Evolutionary conservation across 2,888 invertebrate genomes (phyloP), one percentile per base, ranked within the genome.

Genomic region (Psylliodes chrysocephalus): DNA sequence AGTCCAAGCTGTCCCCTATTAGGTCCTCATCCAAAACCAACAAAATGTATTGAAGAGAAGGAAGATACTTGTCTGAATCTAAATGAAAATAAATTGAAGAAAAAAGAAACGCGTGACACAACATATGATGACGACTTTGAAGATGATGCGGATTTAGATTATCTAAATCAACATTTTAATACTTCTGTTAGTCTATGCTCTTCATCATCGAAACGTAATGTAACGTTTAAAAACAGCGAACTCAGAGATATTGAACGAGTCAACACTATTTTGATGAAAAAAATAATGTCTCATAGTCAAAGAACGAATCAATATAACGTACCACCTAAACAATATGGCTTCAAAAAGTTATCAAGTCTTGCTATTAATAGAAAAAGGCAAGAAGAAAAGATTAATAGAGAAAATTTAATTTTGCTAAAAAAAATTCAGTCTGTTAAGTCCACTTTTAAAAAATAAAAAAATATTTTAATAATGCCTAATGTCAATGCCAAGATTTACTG

Each of bases 381-480:
- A 46, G 72, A 76, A 53, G 72, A 69, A 62, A 75, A 75, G 68
- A 75, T 77, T 18, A 70, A 67, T 42, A 64, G 69, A 64, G 77
- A 77, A 49, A 77, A 77, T 69, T 69, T 75, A 65, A 68, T 68
- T 38, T 59, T 74, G 10, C 53, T 72, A 22, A 64, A 51, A 38
- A 74, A 72, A 64, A 72, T 74, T 40, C 72, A 73, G 54, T 55
- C 66, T 52, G 71, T 69, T 35, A 72, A 71, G 56, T 64, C 73
- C 17, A 67, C 65, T 51, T 60, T 72, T 64, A 63, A 63, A 53
- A 67, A 69, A 61, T 44, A 46, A 52, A 57, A 7, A 15, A 14
- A 7, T 15, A 10, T 25, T 25, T 25, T 25, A 5, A 25, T 25
- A n/a, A n/a, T n/a, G n/a, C n/a, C n/a, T n/a, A n/a, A n/a, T n/a